Percentiles rank a stretch among this genome's conserved stretches.
These are phyloP conservation scores for Gila robusta DNA, from an alignment of 2,797 vertebrate genomes.

Conservation along the genomic window DNA sequence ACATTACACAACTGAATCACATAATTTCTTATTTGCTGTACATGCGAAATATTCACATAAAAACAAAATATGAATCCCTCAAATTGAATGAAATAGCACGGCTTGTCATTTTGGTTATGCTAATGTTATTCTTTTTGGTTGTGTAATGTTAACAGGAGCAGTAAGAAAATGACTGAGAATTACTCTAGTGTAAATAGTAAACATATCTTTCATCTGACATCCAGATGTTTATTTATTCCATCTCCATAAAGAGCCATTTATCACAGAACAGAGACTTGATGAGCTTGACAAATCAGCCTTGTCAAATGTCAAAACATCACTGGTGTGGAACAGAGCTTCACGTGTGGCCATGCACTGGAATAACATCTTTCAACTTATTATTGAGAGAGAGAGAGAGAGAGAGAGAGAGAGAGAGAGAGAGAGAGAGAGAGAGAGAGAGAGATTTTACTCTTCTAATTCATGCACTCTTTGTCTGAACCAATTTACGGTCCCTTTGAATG, in stretches of 20 bases:
- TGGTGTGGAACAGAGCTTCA: slow-evolving; percentile 69
- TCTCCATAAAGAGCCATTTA: slow-evolving; percentile 64
- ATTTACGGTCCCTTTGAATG: slow-evolving; percentile 49
- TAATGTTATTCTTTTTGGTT: not conserved
- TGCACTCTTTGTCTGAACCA: not conserved
- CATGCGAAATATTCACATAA: not conserved
- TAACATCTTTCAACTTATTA: not conserved
- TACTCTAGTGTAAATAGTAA: slow-evolving; percentile 12
- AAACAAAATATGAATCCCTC: not conserved
- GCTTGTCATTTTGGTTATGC: not conserved
- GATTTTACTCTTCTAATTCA: slow-evolving; percentile 10
- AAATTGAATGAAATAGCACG: not conserved
- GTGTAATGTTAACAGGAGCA: not conserved
- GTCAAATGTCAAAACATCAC: slow-evolving; percentile 78
- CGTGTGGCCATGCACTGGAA: slow-evolving; percentile 57
- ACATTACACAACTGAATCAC: not conserved
- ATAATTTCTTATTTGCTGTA: not conserved
- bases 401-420: too few species aligned
- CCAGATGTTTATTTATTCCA: slow-evolving; percentile 51
- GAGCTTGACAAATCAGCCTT: slow-evolving; percentile 62
- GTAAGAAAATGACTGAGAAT: not conserved
- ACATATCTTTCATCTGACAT: slow-evolving; percentile 2
- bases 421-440: too few species aligned
- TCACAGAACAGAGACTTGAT: slow-evolving; percentile 66
- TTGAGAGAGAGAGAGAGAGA: too few species aligned